phyloP scores from a whole-genome alignment of 2,113 vertebrate species.

The Siphamia tubifer region DNA sequence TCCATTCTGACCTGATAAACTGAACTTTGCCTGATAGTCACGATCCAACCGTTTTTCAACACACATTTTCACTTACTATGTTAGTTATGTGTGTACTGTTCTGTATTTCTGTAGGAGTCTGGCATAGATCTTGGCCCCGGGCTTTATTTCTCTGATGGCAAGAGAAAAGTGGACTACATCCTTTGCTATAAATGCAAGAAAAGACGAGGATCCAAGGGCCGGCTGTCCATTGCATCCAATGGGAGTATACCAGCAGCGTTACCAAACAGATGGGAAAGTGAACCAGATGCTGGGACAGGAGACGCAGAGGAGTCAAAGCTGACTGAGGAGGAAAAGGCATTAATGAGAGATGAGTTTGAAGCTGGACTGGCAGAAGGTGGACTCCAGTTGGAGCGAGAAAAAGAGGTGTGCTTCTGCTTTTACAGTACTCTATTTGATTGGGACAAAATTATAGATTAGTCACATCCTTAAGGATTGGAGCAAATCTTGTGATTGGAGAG shows the following conservation, averaged over 20 bases:
- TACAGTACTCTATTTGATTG: neutral
- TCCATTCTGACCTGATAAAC: neutral
- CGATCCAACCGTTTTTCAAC: neutral
- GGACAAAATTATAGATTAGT: slow-evolving; percentile 3
- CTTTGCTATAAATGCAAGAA: slow-evolving; percentile 91
- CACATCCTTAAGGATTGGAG: neutral
- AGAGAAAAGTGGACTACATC: slow-evolving; percentile 92
- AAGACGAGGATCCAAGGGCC: slow-evolving; percentile 53
- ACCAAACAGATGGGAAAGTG: slow-evolving; percentile 21
- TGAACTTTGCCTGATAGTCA: neutral
- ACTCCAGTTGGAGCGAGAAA: slow-evolving; percentile 90
- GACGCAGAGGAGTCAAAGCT: slow-evolving; percentile 74
- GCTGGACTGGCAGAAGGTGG: slow-evolving; percentile 86
- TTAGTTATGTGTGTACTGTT: slow-evolving; percentile 4
- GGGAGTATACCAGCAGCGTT: slow-evolving; percentile 70
- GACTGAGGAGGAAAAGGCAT: slow-evolving; percentile 81
- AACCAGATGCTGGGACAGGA: slow-evolving; percentile 43
- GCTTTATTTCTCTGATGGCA: slow-evolving; percentile 87
- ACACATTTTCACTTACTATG: neutral
- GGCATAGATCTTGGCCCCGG: slow-evolving; percentile 69
- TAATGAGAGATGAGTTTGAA: slow-evolving; percentile 93
- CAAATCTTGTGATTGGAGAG: slow-evolving; percentile 29
- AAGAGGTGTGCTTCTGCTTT: slow-evolving; percentile 70
- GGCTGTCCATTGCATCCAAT: slow-evolving; percentile 80
- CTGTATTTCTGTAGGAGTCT: slow-evolving; percentile 45